Evolutionary conservation across 53 echinoderm and acorn worm genomes (phyloP).

Genomic region (Echinarachnius parma): DNA sequence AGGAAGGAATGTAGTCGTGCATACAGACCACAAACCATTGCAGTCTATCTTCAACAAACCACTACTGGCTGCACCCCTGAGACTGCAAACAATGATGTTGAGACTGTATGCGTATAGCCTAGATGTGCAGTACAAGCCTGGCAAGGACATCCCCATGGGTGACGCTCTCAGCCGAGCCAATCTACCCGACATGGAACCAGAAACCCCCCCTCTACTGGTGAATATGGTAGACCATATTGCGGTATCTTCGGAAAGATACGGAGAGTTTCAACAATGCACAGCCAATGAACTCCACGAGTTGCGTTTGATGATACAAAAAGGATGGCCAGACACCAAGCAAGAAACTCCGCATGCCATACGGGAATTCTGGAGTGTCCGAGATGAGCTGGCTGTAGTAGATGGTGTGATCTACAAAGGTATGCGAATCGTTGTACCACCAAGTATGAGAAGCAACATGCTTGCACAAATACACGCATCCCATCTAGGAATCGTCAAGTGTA

Average conservation of each 20-base stretch:
- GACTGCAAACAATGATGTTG: no score
- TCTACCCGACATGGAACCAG: conserved; percentile 43
- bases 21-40: no score
- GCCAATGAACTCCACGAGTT: conserved; percentile 58
- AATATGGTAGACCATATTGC: conserved; percentile 56
- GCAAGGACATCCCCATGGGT: conserved; percentile 19
- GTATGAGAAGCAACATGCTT: conserved; percentile 46
- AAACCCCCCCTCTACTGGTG: conserved; percentile 34
- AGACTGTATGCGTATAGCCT: no score
- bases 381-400: conserved; percentile 59
- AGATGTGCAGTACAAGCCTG: no score
- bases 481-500: conserved; percentile 54
- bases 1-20: no score
- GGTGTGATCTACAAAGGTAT: conserved; percentile 66
- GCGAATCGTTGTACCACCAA: conserved; percentile 64
- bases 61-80: no score
- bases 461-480: conserved; percentile 44
- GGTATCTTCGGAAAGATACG: conserved; percentile 38
- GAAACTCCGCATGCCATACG: conserved; percentile 49
- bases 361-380: conserved; percentile 52
- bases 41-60: no score
- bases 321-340: conserved; percentile 66
- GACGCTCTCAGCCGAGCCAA: conserved; percentile 40
- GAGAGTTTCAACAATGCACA: conserved; percentile 43
- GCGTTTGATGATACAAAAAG: conserved; percentile 47